These are phyloP conservation scores for Brachyhypopomus occidentalis DNA, from an alignment of 2,113 vertebrate species.

Conservation along the genomic window DNA sequence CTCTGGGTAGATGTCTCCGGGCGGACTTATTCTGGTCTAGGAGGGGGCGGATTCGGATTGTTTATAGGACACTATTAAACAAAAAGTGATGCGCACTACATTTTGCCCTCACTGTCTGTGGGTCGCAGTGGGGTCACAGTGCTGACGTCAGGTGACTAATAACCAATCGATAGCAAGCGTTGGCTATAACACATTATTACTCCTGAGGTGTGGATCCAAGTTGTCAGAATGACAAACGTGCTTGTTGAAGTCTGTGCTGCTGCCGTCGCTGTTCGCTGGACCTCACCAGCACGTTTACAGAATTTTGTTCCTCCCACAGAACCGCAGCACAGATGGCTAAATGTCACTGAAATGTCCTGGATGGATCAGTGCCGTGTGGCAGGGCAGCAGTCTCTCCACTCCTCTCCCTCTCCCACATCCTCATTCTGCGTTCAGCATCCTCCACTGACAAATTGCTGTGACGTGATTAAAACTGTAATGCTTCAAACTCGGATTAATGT, in stretches of 20 bases:
- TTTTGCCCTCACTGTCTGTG: too few relatives aligned
- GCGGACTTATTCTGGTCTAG: neutral
- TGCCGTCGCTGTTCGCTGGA: neutral
- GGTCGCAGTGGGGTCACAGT: neutral
- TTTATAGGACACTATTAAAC: neutral
- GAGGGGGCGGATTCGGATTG: neutral
- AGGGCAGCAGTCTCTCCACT: constrained; percentile 60
- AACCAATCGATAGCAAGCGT: neutral
- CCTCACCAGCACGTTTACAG: neutral
- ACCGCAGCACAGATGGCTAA: constrained; percentile 66
- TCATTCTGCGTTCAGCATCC: constrained; percentile 16
- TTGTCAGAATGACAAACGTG: constrained; percentile 21
- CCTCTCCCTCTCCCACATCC: constrained; percentile 25
- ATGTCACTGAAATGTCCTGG: constrained; percentile 65
- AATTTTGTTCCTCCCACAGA: constrained; percentile 20
- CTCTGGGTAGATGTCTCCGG: too few relatives aligned
- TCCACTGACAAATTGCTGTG: constrained; percentile 47
- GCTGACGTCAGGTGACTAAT: neutral
- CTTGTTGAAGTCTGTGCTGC: neutral
- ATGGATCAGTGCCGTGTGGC: constrained; percentile 62
- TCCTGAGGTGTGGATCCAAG: neutral
- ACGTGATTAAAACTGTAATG: constrained; percentile 57
- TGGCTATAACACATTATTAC: neutral
- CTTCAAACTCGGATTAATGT: constrained; percentile 55
- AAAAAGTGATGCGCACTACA: too few relatives aligned